Base-by-base conservation (phyloP, 2,888 invertebrate genomes). In the Euspilapteryx auroguttella region DNA sequence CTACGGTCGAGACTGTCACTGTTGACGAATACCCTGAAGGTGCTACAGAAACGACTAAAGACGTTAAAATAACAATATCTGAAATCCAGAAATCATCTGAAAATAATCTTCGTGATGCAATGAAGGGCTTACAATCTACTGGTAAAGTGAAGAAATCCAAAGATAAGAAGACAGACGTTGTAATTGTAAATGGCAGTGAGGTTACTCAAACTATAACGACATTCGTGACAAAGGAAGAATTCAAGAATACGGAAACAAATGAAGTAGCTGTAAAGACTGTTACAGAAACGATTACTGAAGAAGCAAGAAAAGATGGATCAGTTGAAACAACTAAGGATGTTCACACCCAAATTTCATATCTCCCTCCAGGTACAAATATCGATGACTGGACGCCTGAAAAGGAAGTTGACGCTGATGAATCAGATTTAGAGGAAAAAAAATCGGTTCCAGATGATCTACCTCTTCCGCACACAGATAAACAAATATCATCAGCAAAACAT, bases 41-140 rank as follows among this genome's bases (percentile, higher is more conserved):
- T 15, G 78, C 80, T 3, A 71, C 78, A 27, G 79, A 80, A 49
- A 76, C 76, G 3, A 76, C 75, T 1, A 76, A 71, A 53, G 77
- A 77, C 36, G 66, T 75, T 1, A 76, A 77, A 51, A 69, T 77
- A 24, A 77, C 77, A 2, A 63, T 77, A 34, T 76, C 77, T 0
- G 77, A 77, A 45, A 66, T 57, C 34, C 76, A 76, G 41, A 68
- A 66, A 39, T 68, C 71, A 10, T 63, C 71, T 11, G 61, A 73
- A 28, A 65, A 55, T 42, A 59, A 71, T 37, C 47, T 55, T 49
- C 77, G 64, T 58, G 78, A 51, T 39, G 78, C 58, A 30, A 50
- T 71, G 44, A 63, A 54, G 57, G 78, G 59, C 35, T 58, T 48
- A 13, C 44, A 44, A 15, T 37, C 58, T 1, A 76, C 77, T 2